phyloP scores from a whole-genome alignment of 2,888 invertebrate species.

The Caenorhabditis doughertyi region DNA sequence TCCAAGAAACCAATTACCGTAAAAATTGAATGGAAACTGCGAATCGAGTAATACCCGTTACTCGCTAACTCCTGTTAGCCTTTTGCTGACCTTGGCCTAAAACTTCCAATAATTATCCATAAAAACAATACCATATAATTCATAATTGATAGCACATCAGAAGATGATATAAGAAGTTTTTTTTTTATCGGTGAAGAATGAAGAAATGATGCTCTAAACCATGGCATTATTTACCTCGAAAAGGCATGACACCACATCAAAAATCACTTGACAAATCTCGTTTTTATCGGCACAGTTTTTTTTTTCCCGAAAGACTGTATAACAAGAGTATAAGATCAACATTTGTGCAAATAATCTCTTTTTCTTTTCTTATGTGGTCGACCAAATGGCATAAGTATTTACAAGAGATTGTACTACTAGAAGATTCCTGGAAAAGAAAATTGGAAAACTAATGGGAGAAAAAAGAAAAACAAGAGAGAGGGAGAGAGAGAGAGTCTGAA shows the following conservation, averaged over 20 bases:
- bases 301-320: neutral
- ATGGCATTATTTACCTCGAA: conserved; percentile 17
- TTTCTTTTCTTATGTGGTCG: conserved; percentile 3
- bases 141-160: too few relatives aligned
- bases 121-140: neutral
- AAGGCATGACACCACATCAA: conserved; percentile 39
- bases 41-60: too few relatives aligned
- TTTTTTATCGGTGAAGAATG: neutral
- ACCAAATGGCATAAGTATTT: conserved; percentile 36
- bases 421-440: neutral
- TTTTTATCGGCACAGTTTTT: conserved; percentile 30
- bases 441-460: neutral
- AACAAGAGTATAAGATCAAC: conserved; percentile 58
- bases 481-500: neutral
- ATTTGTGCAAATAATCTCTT: conserved; percentile 44
- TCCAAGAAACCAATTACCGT: too few relatives aligned
- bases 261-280: conserved; percentile 55
- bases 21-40: too few relatives aligned
- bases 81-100: too few relatives aligned
- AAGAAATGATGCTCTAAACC: conserved; percentile 16
- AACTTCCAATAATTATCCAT: too few relatives aligned
- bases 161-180: too few relatives aligned
- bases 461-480: neutral
- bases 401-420: conserved; percentile 9
- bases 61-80: too few relatives aligned